Evolutionary conservation across 30 jellyfish, hydroid and myxozoan species (phyloP), one percentile per base, ranked within the genome.

Genomic region (Chironex yamaguchii): DNA sequence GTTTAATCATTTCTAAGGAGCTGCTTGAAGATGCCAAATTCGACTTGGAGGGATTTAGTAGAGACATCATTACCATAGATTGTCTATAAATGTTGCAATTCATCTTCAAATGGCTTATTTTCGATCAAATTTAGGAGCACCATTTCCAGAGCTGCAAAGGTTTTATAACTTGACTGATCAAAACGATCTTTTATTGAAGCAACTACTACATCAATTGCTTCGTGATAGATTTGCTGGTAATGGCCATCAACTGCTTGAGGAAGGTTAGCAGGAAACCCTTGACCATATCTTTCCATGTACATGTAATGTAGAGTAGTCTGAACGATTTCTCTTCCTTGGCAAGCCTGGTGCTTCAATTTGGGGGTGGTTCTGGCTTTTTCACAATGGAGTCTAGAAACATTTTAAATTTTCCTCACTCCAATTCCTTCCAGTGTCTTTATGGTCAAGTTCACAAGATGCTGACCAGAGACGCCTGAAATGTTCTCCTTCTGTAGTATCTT

Each of bases 391-490:
- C 86, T 49, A 34, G 51, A 49, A 73, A 73, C 74, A 73, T 14
- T 21, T 34, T 51, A 73, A 73, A 73, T 51, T 49, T 73, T 73
- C 50, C 0, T 73, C 76, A 51, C 36, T 73, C 1, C 89, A 88
- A 84, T 84, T 2, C 89, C 81, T 27, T 84, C 71, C 32, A 84
- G 24, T 25, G 94, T 84, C 26, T 84, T 25, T 23, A 42, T 50
- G 4, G 94, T 84, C 62, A 82, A 53, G n/a, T 24, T 36, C n/a
- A 70, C 89, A 29, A 36, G 80, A 36, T 82, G 67, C 29, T 84
- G 65, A 29, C 94, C 94, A 24, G 58, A 17, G 28, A 84, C 52
- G 71, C 89, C 94, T 9, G 76, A 53, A 81, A 84, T 84, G 49
- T 71, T 84, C 69, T 84, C 82, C 32, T 53, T 49, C 33, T 84